These are phyloP conservation scores for Pterostichus madidus DNA, from an alignment of 2,888 invertebrate species.

Conservation along the genomic window DNA sequence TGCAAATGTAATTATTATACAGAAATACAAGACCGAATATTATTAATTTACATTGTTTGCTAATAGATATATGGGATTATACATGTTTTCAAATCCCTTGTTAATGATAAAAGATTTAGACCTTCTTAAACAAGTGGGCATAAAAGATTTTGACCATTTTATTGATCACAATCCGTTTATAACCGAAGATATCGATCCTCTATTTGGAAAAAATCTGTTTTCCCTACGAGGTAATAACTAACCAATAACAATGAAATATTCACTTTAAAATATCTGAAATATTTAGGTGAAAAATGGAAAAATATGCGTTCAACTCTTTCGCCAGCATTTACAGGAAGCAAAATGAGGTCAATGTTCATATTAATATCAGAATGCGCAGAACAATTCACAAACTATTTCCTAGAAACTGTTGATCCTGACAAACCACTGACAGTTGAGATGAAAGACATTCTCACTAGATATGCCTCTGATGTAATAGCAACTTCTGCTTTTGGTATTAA, in stretches of 20 bases:
- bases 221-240: slow-evolving; percentile 69
- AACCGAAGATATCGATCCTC: slow-evolving; percentile 69
- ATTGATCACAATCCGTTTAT: slow-evolving; percentile 70
- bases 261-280: no score
- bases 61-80: slow-evolving; percentile 67
- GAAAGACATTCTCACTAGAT: slow-evolving; percentile 77
- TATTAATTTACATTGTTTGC: neutral
- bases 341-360: slow-evolving; percentile 65
- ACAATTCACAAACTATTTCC: slow-evolving; percentile 68
- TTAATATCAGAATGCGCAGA: slow-evolving; percentile 65
- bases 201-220: slow-evolving; percentile 71
- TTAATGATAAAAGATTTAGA: slow-evolving; percentile 73
- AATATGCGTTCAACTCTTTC: no score
- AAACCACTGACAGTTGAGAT: slow-evolving; percentile 72
- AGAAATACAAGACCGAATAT: no score
- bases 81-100: slow-evolving; percentile 70
- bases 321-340: slow-evolving; percentile 67
- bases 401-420: slow-evolving; percentile 53
- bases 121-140: slow-evolving; percentile 72
- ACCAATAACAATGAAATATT: no score
- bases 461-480: slow-evolving; percentile 78
- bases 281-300: no score
- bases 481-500: slow-evolving; percentile 78
- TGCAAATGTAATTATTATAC: neutral
- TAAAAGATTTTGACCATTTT: slow-evolving; percentile 71